Evolutionary conservation across 1,140 invertebrate genomes (phyloP).

Genomic region (Diorhabda carinulata): DNA sequence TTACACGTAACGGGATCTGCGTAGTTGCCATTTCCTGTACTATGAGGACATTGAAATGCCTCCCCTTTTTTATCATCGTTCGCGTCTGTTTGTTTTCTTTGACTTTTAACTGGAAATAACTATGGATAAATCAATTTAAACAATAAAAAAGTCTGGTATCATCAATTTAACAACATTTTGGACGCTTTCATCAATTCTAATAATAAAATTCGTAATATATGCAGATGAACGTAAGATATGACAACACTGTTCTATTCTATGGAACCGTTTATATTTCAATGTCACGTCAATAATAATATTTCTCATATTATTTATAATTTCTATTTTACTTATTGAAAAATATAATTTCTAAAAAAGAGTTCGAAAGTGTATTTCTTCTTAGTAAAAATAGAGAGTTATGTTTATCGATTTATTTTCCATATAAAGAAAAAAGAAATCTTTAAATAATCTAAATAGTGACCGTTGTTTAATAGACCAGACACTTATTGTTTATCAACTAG

Average conservation of each 20-base stretch:
- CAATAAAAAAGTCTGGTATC: background rate
- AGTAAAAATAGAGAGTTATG: too few relatives aligned
- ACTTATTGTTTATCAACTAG: background rate
- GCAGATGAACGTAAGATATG: background rate
- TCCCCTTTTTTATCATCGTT: conserved; percentile 52
- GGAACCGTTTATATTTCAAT: background rate
- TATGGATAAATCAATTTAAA: conserved; percentile 29
- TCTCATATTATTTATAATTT: background rate
- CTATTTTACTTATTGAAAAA: background rate
- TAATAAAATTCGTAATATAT: background rate
- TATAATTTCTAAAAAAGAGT: background rate
- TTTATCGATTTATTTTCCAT: background rate
- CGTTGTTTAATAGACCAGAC: background rate
- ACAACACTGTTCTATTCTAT: background rate
- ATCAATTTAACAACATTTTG: background rate
- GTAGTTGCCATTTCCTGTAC: conserved; percentile 81
- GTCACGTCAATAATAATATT: background rate
- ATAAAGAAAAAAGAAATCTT: background rate
- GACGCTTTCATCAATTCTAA: background rate
- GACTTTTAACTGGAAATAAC: conserved; percentile 39
- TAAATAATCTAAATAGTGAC: background rate
- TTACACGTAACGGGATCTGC: conserved; percentile 85
- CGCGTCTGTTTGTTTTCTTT: conserved; percentile 25
- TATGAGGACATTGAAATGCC: conserved; percentile 68
- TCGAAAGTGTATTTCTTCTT: too few relatives aligned